Evolutionary conservation across 1,140 invertebrate species (phyloP).

Genomic region (Lordiphosa clarofinis): DNA sequence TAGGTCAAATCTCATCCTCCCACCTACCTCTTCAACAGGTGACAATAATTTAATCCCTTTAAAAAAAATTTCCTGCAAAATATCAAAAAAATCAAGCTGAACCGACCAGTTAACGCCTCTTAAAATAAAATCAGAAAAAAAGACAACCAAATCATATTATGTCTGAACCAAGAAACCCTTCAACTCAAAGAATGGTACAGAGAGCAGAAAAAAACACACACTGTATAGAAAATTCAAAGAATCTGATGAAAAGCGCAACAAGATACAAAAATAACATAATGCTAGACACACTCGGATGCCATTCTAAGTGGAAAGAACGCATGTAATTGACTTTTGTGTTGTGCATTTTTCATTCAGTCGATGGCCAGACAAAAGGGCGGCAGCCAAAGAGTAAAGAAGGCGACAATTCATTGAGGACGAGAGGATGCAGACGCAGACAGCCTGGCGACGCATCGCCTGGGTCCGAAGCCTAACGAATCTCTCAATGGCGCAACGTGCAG

Average conservation of each 20-base stretch:
- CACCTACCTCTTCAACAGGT: constrained; percentile 7
- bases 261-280: constrained; percentile 60
- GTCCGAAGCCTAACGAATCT: constrained; percentile 52
- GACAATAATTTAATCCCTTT: background rate
- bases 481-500: constrained; percentile 67
- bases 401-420: constrained; percentile 66
- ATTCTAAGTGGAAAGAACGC: constrained; percentile 50
- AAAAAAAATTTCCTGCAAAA: constrained; percentile 1
- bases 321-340: constrained; percentile 73
- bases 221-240: constrained; percentile 46
- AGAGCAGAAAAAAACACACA: constrained; percentile 17
- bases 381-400: constrained; percentile 25
- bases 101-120: constrained; percentile 31
- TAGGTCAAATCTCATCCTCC: no score
- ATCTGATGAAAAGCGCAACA: constrained; percentile 65
- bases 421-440: constrained; percentile 12
- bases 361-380: constrained; percentile 21
- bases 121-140: constrained; percentile 5
- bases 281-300: constrained; percentile 18
- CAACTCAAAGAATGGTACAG: constrained; percentile 40
- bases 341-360: constrained; percentile 44
- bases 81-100: constrained; percentile 17
- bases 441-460: constrained; percentile 26
- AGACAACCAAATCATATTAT: constrained; percentile 45
- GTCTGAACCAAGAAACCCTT: constrained; percentile 39